These are phyloP conservation scores for Odontophorus gujanensis DNA, from an alignment of 2,113 vertebrate genomes.

Conservation along the genomic window DNA sequence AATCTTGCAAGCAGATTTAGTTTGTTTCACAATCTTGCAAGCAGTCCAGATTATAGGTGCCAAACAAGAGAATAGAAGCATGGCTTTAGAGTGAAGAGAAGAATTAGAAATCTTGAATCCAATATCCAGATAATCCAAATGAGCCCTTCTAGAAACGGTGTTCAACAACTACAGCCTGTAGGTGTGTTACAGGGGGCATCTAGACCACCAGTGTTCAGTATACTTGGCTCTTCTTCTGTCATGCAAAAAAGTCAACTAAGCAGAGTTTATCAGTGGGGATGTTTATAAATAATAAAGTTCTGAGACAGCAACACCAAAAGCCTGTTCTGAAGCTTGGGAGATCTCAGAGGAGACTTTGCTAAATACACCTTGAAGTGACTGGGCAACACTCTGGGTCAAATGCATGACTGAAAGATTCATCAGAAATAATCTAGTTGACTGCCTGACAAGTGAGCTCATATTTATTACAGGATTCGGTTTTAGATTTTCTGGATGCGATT, in stretches of 20 bases:
- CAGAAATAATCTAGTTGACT: constrained; percentile 21
- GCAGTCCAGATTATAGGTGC: neutral
- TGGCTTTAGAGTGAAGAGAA: neutral
- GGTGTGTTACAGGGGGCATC: too few species aligned
- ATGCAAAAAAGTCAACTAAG: neutral
- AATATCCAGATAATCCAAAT: neutral
- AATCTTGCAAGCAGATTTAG: too few species aligned
- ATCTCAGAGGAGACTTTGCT: neutral
- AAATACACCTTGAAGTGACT: neutral
- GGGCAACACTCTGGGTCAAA: neutral
- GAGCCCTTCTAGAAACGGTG: neutral
- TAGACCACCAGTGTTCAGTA: neutral
- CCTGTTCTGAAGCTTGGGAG: neutral
- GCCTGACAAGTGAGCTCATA: constrained; percentile 45
- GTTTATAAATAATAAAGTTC: neutral
- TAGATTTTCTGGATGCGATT: constrained; percentile 67
- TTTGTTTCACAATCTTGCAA: neutral
- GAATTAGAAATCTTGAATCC: neutral
- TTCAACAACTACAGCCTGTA: neutral
- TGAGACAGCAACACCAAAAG: neutral
- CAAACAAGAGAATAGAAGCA: neutral
- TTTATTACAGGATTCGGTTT: constrained; percentile 66
- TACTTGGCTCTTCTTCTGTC: neutral
- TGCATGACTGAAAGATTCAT: neutral
- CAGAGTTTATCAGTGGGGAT: fast-evolving